Conservation (phyloP, 1,140 invertebrate species). For the Chrysopa pallens region DNA sequence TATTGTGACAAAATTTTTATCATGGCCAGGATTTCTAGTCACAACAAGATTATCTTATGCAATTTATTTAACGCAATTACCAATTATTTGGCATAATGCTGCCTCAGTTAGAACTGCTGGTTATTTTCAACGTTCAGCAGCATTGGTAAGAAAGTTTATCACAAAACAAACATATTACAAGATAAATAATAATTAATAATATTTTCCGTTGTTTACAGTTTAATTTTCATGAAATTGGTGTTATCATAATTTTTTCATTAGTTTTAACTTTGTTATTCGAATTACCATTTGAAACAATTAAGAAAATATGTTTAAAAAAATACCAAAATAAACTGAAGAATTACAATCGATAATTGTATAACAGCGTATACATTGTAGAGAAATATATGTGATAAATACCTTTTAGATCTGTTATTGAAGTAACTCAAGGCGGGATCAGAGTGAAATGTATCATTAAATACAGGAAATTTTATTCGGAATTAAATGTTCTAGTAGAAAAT, state of each 20-base stretch:
- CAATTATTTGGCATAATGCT: slow-evolving; percentile 46
- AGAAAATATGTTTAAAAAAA: too few relatives aligned
- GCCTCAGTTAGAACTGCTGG: slow-evolving; percentile 32
- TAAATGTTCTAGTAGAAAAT: too few relatives aligned
- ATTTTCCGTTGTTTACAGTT: slow-evolving; percentile 22
- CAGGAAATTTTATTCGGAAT: too few relatives aligned
- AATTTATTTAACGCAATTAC: slow-evolving; percentile 46
- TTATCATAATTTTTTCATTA: slow-evolving; percentile 33
- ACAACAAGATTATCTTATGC: slow-evolving; percentile 43
- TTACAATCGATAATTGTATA: too few relatives aligned
- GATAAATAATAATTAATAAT: too few relatives aligned
- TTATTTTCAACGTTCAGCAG: slow-evolving; percentile 30
- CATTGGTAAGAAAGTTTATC: slow-evolving; percentile 28
- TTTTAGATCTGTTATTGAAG: too few relatives aligned
- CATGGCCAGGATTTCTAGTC: slow-evolving; percentile 40
- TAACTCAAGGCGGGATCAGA: too few relatives aligned
- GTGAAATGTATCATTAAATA: too few relatives aligned
- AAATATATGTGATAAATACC: too few relatives aligned
- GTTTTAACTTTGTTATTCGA: slow-evolving; percentile 44
- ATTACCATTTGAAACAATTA: slow-evolving; percentile 36
- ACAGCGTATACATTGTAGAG: too few relatives aligned
- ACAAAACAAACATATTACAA: too few relatives aligned
- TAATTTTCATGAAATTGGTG: slow-evolving; percentile 32
- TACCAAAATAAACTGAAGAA: too few relatives aligned
- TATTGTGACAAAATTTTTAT: slow-evolving; percentile 27